Base-by-base conservation (phyloP, 2,888 invertebrate species). In the Anagyrus pseudococci region DNA sequence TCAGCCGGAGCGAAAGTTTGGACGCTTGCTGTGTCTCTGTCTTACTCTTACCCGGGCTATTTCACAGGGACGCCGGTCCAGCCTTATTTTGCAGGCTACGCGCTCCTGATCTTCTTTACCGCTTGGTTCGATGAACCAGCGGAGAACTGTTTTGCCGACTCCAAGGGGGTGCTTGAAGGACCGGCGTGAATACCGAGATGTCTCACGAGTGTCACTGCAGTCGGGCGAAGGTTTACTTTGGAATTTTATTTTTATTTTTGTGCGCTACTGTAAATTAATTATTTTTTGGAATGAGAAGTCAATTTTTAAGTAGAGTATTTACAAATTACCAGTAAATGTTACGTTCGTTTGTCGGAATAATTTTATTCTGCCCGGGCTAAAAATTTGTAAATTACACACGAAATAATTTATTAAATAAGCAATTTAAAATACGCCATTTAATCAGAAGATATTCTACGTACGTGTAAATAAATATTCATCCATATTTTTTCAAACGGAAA, bases 121-220 rank as follows among this genome's bases (percentile, higher is more conserved):
- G 64, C 64, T 63, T n/a, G 58, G 40, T 37, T 59, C 54, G 44
- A 22, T 26, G 23, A 43, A 8, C 20, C 26, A 26, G 59, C 52
- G 67, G 70, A 56, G 62, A 65, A 56, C 68, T 68, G 59, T 67
- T 64, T 73, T 73, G 71, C 70, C 73, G 72, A 73, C 69, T 15
- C 17, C 40, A 47, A 20, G 37, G 47, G 37, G 29, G 29, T 10
- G 29, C 29, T 50, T 37, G 54, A 61, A 61, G 46, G 48, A 50
- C n/a, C 62, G n/a, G n/a, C n/a, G n/a, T n/a, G 58, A 70, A 73
- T 75, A 77, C 74, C 25, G 50, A 19, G 33, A 48, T 67, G 62
- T 48, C 62, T 69, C 77, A 69, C 47, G 58, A 68, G 75, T 55
- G 77, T 72, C 77, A 76, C 77, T 70, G 70, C 71, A 50, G 61